Evolutionary conservation across 1,140 invertebrate genomes (phyloP).

Genomic region (Pseudachorutes palmiensis): DNA sequence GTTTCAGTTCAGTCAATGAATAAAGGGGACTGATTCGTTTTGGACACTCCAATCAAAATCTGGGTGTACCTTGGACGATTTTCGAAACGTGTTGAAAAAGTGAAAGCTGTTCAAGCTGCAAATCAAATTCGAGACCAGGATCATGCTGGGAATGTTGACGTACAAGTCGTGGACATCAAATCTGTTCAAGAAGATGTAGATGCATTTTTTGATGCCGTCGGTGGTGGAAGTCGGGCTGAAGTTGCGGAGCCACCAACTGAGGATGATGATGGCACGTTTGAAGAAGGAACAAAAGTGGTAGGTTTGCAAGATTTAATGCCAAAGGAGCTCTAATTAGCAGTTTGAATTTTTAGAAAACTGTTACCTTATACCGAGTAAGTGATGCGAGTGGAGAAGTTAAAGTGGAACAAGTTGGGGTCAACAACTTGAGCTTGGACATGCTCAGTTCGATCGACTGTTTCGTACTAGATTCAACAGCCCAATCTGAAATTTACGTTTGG

Average conservation of each 20-base stretch:
- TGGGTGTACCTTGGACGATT: slow-evolving; percentile 63
- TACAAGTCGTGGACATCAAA: slow-evolving; percentile 52
- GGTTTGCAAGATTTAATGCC: neutral
- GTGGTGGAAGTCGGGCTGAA: slow-evolving; percentile 55
- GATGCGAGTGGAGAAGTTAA: slow-evolving; percentile 59
- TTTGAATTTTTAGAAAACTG: slow-evolving; percentile 43
- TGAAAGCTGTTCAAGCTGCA: slow-evolving; percentile 67
- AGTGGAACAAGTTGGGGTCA: slow-evolving; percentile 55
- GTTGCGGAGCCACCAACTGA: slow-evolving; percentile 58
- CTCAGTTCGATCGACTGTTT: slow-evolving; percentile 71
- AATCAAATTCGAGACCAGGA: slow-evolving; percentile 77
- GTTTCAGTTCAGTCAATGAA: slow-evolving; percentile 71
- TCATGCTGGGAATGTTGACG: slow-evolving; percentile 63
- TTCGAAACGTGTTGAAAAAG: slow-evolving; percentile 59
- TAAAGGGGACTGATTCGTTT: slow-evolving; percentile 80
- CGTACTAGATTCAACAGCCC: slow-evolving; percentile 65
- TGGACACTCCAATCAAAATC: slow-evolving; percentile 68
- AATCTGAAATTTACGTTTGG: slow-evolving; percentile 76
- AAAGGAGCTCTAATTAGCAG: slow-evolving; percentile 28
- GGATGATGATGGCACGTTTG: slow-evolving; percentile 57
- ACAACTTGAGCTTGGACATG: slow-evolving; percentile 60
- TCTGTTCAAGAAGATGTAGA: slow-evolving; percentile 49
- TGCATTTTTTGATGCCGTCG: slow-evolving; percentile 62
- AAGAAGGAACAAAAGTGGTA: slow-evolving; percentile 43
- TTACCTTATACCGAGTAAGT: slow-evolving; percentile 58